Evolutionary conservation across 2,888 invertebrate species (phyloP).

Genomic region (Chrysolina americana): DNA sequence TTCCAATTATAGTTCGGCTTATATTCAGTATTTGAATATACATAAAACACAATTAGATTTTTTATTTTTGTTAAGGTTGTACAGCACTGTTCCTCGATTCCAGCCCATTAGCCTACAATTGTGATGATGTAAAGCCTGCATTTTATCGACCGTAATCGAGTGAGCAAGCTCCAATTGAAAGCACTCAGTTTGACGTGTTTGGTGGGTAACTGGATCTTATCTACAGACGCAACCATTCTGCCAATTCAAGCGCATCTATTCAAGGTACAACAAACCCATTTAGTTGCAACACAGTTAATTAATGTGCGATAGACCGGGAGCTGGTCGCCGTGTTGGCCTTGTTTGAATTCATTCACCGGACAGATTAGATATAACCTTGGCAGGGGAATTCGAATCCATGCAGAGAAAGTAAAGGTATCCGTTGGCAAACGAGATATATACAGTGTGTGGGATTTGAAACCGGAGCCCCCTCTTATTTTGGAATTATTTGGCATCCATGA

Average conservation of each 20-base stretch:
- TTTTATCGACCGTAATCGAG: constrained; percentile 48
- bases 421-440: no score
- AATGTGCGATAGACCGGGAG: constrained; percentile 52
- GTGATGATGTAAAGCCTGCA: constrained; percentile 7
- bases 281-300: constrained; percentile 56
- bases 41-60: no score
- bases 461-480: no score
- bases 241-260: constrained; percentile 55
- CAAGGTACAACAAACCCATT: constrained; percentile 54
- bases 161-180: constrained; percentile 41
- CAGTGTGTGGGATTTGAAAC: no score
- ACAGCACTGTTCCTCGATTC: no score
- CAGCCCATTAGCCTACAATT: no score
- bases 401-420: no score
- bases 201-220: constrained; percentile 54
- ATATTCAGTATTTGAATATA: no score
- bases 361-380: background rate
- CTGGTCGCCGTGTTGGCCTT: background rate
- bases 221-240: constrained; percentile 54
- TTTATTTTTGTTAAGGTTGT: no score
- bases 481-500: no score
- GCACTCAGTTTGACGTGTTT: constrained; percentile 38
- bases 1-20: no score
- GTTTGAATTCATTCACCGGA: background rate
- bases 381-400: no score